phyloP scores from a whole-genome alignment of 2,113 vertebrate species.

The Xyrauchen texanus region DNA sequence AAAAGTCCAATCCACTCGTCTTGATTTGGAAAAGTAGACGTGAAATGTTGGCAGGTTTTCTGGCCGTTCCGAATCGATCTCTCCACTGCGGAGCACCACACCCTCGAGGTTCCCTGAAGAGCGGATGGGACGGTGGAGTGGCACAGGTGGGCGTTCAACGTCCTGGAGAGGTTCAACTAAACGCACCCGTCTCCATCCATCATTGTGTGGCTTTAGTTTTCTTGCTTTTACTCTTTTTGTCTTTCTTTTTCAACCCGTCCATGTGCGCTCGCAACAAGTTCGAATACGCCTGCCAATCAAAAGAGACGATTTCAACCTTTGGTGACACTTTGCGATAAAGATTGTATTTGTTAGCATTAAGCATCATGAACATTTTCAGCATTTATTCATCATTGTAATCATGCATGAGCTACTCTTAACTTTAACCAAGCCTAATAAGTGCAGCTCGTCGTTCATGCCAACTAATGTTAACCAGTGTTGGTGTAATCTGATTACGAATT shows the following conservation, averaged over 20 bases:
- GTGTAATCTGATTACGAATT: too few relatives aligned
- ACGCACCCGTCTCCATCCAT: slow-evolving; percentile 54
- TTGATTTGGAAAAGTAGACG: not conserved
- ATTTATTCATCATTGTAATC: too few relatives aligned
- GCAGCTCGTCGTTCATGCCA: too few relatives aligned
- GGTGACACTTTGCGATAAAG: too few relatives aligned
- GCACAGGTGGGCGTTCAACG: slow-evolving; percentile 26
- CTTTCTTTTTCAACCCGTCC: slow-evolving; percentile 98
- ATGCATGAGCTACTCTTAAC: too few relatives aligned
- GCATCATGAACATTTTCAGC: too few relatives aligned
- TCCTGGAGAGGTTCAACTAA: slow-evolving; percentile 45
- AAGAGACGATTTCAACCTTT: too few relatives aligned
- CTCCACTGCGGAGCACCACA: not conserved
- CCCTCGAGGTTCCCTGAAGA: not conserved
- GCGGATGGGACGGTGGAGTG: slow-evolving; percentile 25
- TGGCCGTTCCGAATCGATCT: not conserved
- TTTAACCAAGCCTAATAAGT: too few relatives aligned
- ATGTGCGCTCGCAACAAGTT: slow-evolving; percentile 96
- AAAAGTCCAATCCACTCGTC: too few relatives aligned
- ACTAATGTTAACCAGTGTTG: too few relatives aligned
- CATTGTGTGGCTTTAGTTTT: slow-evolving; percentile 95
- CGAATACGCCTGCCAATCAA: slow-evolving; percentile 85
- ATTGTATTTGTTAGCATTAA: too few relatives aligned
- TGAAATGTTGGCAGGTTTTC: not conserved
- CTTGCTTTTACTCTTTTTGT: slow-evolving; percentile 98